Evolutionary conservation across 1,140 invertebrate genomes (phyloP).

Genomic region (Brachionus asplanchnoidis): DNA sequence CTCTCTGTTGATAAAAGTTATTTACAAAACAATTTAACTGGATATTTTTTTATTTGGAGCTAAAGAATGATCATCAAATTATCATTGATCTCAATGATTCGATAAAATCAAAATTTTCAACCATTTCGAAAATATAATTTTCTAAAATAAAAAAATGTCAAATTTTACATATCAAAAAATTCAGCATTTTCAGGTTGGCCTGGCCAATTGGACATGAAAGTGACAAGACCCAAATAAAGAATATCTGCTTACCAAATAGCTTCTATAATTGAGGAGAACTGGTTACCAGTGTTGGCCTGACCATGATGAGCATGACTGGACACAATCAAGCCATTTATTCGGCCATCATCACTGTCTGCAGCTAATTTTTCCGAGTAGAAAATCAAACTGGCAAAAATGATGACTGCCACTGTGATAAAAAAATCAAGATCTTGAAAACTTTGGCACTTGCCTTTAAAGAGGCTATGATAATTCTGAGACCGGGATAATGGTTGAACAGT

Average conservation of each 20-base stretch:
- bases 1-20: too few species aligned
- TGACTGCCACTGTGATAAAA: conserved; percentile 89
- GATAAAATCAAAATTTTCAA: too few species aligned
- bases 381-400: conserved; percentile 91
- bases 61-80: too few species aligned
- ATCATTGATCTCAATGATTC: too few species aligned
- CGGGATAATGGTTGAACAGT: conserved; percentile 51
- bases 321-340: neutral
- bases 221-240: too few species aligned
- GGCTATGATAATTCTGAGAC: conserved; percentile 52
- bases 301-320: neutral
- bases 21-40: too few species aligned
- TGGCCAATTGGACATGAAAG: too few species aligned
- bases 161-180: too few species aligned
- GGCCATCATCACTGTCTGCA: neutral
- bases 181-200: too few species aligned
- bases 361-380: conserved; percentile 79
- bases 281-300: neutral
- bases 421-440: conserved; percentile 68
- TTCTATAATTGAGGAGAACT: conserved; percentile 30
- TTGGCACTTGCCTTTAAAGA: conserved; percentile 53
- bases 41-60: too few species aligned
- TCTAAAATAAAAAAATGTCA: too few species aligned
- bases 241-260: neutral
- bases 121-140: too few species aligned